Evolutionary conservation across 2,888 invertebrate genomes (phyloP).

Genomic region (Cataglyphis altisquamis): DNA sequence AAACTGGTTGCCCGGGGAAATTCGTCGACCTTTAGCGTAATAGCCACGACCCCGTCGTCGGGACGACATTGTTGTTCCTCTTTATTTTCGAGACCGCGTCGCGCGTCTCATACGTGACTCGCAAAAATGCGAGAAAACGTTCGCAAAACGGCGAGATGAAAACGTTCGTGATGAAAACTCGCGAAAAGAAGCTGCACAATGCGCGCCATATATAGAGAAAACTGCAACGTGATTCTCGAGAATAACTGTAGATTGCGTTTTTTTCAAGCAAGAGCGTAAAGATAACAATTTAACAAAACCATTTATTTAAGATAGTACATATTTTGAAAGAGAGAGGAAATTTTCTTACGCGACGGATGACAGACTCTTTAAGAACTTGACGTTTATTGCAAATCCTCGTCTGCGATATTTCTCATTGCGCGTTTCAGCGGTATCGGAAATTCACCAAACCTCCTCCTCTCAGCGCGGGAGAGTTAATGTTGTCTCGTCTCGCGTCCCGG

Average conservation of each 20-base stretch:
- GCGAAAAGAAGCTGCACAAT: slow-evolving; percentile 24
- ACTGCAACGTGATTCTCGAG: slow-evolving; percentile 25
- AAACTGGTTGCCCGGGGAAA: slow-evolving; percentile 67
- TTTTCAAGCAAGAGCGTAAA: slow-evolving; percentile 5
- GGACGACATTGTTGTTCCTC: slow-evolving; percentile 55
- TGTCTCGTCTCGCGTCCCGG: slow-evolving; percentile 39
- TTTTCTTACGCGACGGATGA: neutral
- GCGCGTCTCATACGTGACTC: slow-evolving; percentile 53
- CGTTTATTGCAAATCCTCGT: neutral
- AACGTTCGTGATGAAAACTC: slow-evolving; percentile 31
- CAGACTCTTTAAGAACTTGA: neutral
- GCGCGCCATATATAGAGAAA: neutral
- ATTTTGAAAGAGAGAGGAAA: neutral
- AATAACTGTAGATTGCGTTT: slow-evolving; percentile 1
- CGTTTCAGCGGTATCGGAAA: slow-evolving; percentile 1
- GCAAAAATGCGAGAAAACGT: slow-evolving; percentile 32
- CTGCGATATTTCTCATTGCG: slow-evolving; percentile 9
- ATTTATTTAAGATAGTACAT: neutral
- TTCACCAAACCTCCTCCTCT: slow-evolving; percentile 6
- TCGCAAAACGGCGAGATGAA: slow-evolving; percentile 22
- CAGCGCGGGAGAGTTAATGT: slow-evolving; percentile 37
- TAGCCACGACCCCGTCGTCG: slow-evolving; percentile 69
- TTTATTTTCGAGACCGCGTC: slow-evolving; percentile 42
- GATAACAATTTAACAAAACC: neutral
- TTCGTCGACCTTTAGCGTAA: slow-evolving; percentile 79